Evolutionary conservation across 2,113 vertebrate genomes (phyloP), one percentile per base, ranked within the genome.

Genomic region (Colius striatus): DNA sequence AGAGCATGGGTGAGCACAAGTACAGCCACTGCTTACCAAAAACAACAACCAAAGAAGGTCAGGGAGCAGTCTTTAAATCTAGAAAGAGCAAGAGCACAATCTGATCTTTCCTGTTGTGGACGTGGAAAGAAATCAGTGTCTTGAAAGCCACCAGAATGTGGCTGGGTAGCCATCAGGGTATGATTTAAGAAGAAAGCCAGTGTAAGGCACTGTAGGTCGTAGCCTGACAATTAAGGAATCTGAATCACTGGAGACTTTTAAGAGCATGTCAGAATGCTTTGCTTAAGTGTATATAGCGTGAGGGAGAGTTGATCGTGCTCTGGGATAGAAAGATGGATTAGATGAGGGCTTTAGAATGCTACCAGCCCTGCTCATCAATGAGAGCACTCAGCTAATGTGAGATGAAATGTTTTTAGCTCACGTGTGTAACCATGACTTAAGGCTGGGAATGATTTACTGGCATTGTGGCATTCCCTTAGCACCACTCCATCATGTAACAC

Each of bases 361-460:
- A 25, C 48, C 38, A 75, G 48, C 47, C 30, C 43, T 63, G n/a
- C 32, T 81, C 75, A 55, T 55, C 57, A 60, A 9, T 1, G 48
- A 63, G 20, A 67, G 25, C 50, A 18, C 5, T 61, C 13, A 10
- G 58, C n/a, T 57, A 57, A 47, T 4, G 1, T 17, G 25, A 30
- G 53, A 16, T 8, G 34, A 66, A 32, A 4, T 22, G 19, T 30
- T 82, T 88, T 76, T 50, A 57, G 68, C 6, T 6, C n/a, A 2
- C 26, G 6, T 0, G 0, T 16, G 30, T 86, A 62, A 38, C 20
- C 17, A 4, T 5, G 29, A 55, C 77, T 77, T 20, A 26, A 43
- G 61, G 70, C 47, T 26, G 45, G 36, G 86, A 67, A 45, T 65
- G 41, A 16, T 51, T 68, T 94, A 47, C 80, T 1, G 0, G 30